Evolutionary conservation across 2,888 invertebrate species (phyloP).

Genomic region (Myopa testacea): DNA sequence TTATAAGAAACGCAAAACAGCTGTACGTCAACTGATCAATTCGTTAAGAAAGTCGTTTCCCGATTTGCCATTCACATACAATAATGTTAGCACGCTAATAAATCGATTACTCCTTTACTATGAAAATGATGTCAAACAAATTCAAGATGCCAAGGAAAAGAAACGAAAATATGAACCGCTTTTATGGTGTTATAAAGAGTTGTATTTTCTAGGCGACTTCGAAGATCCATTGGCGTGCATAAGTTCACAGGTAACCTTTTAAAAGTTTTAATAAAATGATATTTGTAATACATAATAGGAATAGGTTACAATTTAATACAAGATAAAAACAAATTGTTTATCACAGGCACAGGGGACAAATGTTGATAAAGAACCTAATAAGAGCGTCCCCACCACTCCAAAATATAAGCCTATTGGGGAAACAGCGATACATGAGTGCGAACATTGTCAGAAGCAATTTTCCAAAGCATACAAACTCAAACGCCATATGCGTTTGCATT

Average conservation of each 20-base stretch:
- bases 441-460: slow-evolving; percentile 33
- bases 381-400: too few species aligned
- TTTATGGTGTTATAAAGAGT: slow-evolving; percentile 25
- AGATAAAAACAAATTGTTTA: too few species aligned
- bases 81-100: slow-evolving; percentile 1
- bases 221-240: not conserved
- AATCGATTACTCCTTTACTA: not conserved
- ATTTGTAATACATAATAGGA: too few species aligned
- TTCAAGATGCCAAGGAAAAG: not conserved
- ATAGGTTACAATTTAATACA: too few species aligned
- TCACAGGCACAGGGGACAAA: too few species aligned
- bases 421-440: not conserved
- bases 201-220: slow-evolving; percentile 6
- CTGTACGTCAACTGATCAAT: not conserved
- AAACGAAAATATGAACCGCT: not conserved
- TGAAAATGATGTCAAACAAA: not conserved
- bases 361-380: too few species aligned
- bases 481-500: slow-evolving; percentile 33
- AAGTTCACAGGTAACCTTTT: slow-evolving; percentile 1
- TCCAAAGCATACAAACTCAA: slow-evolving; percentile 22
- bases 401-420: too few species aligned
- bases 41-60: slow-evolving; percentile 8
- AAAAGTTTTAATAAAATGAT: not conserved
- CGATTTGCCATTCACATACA: not conserved
- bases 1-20: slow-evolving; percentile 19